phyloP scores from a whole-genome alignment of 2,113 vertebrate species.

The Peromyscus maniculatus region DNA sequence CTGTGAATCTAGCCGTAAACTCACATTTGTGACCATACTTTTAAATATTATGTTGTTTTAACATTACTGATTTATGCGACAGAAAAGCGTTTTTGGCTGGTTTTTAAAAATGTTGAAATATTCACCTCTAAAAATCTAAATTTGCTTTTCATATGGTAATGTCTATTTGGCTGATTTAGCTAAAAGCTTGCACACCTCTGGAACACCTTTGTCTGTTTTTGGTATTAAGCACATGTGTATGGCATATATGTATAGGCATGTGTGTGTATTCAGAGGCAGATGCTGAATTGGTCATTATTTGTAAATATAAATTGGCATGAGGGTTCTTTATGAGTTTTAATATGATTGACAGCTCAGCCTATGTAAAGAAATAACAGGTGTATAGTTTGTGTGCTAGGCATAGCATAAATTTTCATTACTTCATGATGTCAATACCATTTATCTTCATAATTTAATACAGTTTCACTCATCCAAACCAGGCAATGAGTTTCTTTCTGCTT shows the following conservation, averaged over 20 bases:
- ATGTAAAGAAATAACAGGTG: neutral
- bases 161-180: neutral
- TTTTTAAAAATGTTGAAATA: conserved; percentile 14
- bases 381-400: neutral
- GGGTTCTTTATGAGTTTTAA: conserved; percentile 7
- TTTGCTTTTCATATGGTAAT: neutral
- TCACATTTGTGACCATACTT: neutral
- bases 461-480: neutral
- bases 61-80: neutral
- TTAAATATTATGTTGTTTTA: conserved; percentile 6
- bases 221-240: neutral
- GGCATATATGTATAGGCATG: neutral
- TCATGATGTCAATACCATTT: neutral
- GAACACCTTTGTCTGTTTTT: neutral
- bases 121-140: conserved; percentile 12
- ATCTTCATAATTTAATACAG: conserved; percentile 13
- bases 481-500: neutral
- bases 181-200: neutral
- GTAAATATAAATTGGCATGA: conserved; percentile 14
- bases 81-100: neutral
- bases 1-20: neutral
- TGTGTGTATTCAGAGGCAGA: neutral
- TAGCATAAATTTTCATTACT: neutral
- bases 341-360: neutral
- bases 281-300: neutral